A percentile compares a stretch with the other conserved stretches of the same genome.
These are phyloP conservation scores for Eriosoma lanigerum DNA, from an alignment of 1,140 invertebrate species.

Conservation along the genomic window DNA sequence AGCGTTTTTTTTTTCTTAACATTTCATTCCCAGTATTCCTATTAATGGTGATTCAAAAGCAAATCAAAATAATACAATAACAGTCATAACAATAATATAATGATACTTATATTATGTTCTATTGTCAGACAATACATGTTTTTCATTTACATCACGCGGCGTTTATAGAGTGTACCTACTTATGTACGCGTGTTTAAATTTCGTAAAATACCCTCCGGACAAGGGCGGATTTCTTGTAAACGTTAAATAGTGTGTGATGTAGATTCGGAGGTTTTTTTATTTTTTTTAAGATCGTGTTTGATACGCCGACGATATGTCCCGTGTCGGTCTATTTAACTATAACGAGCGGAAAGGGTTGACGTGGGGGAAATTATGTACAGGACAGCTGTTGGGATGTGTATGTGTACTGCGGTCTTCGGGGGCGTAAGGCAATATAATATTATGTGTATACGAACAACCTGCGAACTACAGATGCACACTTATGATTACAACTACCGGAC, in stretches of 20 bases:
- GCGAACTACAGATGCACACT: constrained; percentile 39
- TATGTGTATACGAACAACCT: constrained; percentile 20
- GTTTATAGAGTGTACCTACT: too few relatives aligned
- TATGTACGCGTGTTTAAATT: constrained; percentile 9
- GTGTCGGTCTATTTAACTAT: not conserved
- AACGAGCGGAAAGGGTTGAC: not conserved
- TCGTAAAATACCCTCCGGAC: constrained; percentile 28
- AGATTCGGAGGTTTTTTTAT: not conserved
- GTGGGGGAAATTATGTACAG: not conserved
- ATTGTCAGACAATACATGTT: not conserved
- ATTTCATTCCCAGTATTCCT: too few relatives aligned
- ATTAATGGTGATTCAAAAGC: too few relatives aligned
- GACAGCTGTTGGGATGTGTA: constrained; percentile 10
- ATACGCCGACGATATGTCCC: not conserved
- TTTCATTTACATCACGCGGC: not conserved
- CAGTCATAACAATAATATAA: too few relatives aligned
- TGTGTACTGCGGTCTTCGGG: not conserved
- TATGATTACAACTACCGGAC: constrained; percentile 32
- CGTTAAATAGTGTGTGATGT: constrained; percentile 7
- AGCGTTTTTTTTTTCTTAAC: too few relatives aligned
- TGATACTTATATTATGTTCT: not conserved
- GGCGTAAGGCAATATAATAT: constrained; percentile 9
- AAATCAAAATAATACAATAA: too few relatives aligned
- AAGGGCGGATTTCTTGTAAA: constrained; percentile 46
- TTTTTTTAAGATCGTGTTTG: constrained; percentile 30